These are phyloP conservation scores for Hirtodrosophila trivittata DNA, from an alignment of 2,888 invertebrate species.

Conservation along the genomic window DNA sequence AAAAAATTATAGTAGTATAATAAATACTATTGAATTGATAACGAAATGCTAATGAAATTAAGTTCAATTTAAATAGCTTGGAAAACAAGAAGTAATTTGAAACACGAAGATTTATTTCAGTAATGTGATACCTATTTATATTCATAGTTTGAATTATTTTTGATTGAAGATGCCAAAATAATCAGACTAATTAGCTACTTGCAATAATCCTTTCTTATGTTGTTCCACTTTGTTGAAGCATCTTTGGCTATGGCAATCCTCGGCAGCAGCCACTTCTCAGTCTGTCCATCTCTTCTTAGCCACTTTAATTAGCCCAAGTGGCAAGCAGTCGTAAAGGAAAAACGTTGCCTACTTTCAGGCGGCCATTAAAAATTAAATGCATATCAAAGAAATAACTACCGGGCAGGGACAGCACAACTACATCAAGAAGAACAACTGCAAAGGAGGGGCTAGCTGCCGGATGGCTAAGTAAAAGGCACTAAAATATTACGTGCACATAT, in stretches of 20 bases:
- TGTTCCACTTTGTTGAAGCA: background rate
- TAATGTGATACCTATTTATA: no score
- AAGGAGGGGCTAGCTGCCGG: background rate
- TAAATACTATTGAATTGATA: no score
- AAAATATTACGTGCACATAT: conserved; percentile 73
- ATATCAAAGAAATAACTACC: conserved; percentile 62
- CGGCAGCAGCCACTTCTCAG: background rate
- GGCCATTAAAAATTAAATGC: conserved; percentile 71
- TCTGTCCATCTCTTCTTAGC: conserved; percentile 11
- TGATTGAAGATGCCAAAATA: conserved; percentile 15
- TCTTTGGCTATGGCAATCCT: background rate
- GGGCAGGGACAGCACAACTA: conserved; percentile 13
- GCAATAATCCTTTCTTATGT: background rate
- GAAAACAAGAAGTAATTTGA: no score
- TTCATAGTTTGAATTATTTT: no score
- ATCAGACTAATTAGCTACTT: conserved; percentile 21
- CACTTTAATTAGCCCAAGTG: conserved; percentile 70
- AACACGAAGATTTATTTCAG: no score
- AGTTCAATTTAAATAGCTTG: no score
- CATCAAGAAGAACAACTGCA: conserved; percentile 3
- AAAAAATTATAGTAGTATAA: no score
- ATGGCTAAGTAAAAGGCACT: conserved; percentile 59
- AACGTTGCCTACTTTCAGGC: conserved; percentile 66
- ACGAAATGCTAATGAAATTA: no score
- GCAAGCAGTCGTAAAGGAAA: conserved; percentile 57